Percentiles rank a stretch among this genome's conserved stretches.
These are phyloP conservation scores for Coendou prehensilis DNA, from an alignment of 2,797 vertebrate species.

Conservation along the genomic window DNA sequence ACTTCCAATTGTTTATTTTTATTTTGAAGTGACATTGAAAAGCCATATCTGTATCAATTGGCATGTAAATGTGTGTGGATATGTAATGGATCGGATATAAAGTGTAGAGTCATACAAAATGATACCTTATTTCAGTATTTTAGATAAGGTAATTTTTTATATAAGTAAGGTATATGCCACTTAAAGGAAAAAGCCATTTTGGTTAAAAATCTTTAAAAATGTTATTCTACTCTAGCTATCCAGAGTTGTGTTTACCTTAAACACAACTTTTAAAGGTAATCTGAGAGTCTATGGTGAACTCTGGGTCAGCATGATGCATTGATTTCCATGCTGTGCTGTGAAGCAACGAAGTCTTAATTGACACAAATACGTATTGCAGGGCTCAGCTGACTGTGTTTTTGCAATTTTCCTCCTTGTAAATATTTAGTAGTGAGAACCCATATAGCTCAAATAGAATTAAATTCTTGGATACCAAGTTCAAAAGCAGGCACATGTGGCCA, in stretches of 20 bases:
- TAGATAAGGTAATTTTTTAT: slow-evolving; percentile 40
- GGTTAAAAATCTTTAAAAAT: slow-evolving; percentile 4
- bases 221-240: not conserved
- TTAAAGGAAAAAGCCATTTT: not conserved
- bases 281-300: not conserved
- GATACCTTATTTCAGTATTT: not conserved
- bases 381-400: not conserved
- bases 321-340: not conserved
- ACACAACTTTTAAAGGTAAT: too few species aligned
- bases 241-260: too few species aligned
- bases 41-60: not conserved
- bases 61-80: not conserved
- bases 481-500: not conserved
- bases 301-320: not conserved
- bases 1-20: slow-evolving; percentile 50
- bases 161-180: not conserved
- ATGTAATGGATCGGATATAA: slow-evolving; percentile 24
- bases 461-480: not conserved
- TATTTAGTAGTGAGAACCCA: slow-evolving; percentile 39
- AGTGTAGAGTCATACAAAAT: not conserved
- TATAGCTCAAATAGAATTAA: not conserved
- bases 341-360: not conserved
- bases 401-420: not conserved
- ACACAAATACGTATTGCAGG: not conserved
- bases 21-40: slow-evolving; percentile 47